Evolutionary conservation across 2,888 invertebrate genomes (phyloP).

Genomic region (Melolontha melolontha): DNA sequence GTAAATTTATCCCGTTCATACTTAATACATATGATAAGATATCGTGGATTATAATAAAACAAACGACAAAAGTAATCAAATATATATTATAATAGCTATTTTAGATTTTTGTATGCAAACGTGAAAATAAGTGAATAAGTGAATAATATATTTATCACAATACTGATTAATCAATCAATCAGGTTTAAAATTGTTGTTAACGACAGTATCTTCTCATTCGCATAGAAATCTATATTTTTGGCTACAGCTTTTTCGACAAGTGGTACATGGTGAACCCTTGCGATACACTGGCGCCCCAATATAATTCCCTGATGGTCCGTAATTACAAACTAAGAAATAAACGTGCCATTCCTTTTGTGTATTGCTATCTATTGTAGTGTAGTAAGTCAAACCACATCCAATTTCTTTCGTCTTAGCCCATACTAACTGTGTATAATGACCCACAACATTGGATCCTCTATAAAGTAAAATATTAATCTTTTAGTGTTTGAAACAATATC

Average conservation of each 20-base stretch:
- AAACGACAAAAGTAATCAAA: too few species aligned
- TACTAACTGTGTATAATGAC: slow-evolving; percentile 62
- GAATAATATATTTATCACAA: too few species aligned
- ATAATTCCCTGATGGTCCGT: slow-evolving; percentile 62
- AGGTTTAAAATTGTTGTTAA: slow-evolving; percentile 1
- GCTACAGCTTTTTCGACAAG: slow-evolving; percentile 48
- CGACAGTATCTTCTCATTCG: background rate
- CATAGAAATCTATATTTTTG: background rate
- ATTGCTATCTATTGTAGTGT: slow-evolving; percentile 48
- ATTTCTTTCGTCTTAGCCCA: slow-evolving; percentile 61
- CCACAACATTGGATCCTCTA: slow-evolving; percentile 55
- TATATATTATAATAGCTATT: too few species aligned
- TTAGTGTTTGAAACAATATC: too few species aligned
- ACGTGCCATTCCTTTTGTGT: slow-evolving; percentile 54
- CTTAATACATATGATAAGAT: too few species aligned
- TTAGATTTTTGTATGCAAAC: too few species aligned
- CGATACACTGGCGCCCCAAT: slow-evolving; percentile 59
- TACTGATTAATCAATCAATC: too few species aligned
- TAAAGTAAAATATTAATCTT: slow-evolving; percentile 41
- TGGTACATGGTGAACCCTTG: slow-evolving; percentile 56
- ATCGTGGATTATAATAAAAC: too few species aligned
- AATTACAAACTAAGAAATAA: slow-evolving; percentile 61
- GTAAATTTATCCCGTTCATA: too few species aligned
- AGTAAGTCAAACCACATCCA: slow-evolving; percentile 60
- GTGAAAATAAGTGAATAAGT: too few species aligned